Evolutionary conservation across 2,888 invertebrate genomes (phyloP), one percentile per base, ranked within the genome.

Genomic region (Laspeyria flexula): DNA sequence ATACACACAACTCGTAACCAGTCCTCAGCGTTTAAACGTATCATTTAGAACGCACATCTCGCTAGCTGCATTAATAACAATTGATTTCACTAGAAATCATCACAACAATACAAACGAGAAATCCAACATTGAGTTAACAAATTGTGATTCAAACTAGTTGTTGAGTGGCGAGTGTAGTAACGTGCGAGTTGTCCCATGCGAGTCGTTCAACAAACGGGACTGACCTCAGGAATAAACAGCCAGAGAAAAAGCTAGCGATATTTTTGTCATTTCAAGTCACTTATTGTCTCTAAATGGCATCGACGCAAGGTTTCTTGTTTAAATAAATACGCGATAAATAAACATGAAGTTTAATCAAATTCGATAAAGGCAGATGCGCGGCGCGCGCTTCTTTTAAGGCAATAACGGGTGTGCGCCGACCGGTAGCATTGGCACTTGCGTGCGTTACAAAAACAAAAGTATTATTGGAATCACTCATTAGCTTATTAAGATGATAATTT

Each of bases 321-420:
- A 82, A 81, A 85, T 88, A 86, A 85, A 83, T 75, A 79, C 64
- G 68, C 73, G 77, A 85, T 87, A 86, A 90, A 91, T 88, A 91
- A 86, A 90, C 89, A 90, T 91, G 86, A 88, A 85, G 77, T 86
- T 86, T 90, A 90, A 91, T 91, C 88, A 90, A 91, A 90, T 90
- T 90, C 90, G 86, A 82, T 84, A 83, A 82, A 86, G 86, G 91
- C 91, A 92, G 91, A 90, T 91, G 91, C 81, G 77, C 77, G 67
- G 55, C 63, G 72, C 59, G 63, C 71, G 60, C 72, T 64, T 76
- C 88, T 77, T 84, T 85, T 90, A 90, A 81, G 89, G 90, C 66
- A 82, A 85, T 85, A 90, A 84, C 88, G 82, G 83, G 81, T 83
- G 73, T 65, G 71, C 64, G 65, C 60, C 72, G 77, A 66, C 77